These are phyloP conservation scores for Recurvirostra avosetta DNA, from an alignment of 2,113 vertebrate genomes.

Conservation along the genomic window DNA sequence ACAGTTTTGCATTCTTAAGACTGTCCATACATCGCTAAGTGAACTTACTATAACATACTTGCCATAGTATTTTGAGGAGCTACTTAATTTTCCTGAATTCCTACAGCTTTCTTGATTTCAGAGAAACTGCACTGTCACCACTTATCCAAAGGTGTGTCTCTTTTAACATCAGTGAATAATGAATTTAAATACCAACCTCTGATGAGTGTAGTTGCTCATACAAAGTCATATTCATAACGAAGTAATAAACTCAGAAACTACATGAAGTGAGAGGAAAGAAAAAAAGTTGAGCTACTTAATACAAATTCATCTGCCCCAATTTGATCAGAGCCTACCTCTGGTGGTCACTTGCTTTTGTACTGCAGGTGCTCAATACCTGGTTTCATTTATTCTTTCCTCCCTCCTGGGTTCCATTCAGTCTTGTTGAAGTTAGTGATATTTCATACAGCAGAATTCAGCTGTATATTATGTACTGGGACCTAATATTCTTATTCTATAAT, in stretches of 20 bases:
- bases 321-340: background rate
- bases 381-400: background rate
- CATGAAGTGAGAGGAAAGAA: background rate
- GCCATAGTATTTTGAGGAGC: background rate
- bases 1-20: background rate
- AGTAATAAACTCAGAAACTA: background rate
- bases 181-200: background rate
- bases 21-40: background rate
- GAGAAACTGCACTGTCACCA: background rate
- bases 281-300: background rate
- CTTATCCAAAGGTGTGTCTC: background rate
- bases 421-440: background rate
- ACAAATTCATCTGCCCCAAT: no score
- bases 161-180: background rate
- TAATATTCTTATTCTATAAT: background rate
- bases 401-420: background rate
- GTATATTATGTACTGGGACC: background rate
- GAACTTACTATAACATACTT: background rate
- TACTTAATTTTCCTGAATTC: background rate
- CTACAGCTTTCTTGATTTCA: background rate
- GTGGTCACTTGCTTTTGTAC: background rate
- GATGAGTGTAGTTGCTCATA: background rate
- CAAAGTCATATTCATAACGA: background rate
- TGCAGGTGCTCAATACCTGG: background rate
- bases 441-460: background rate